Base-by-base conservation (phyloP, 2,888 invertebrate genomes). In the Acanthopleura granulata region DNA sequence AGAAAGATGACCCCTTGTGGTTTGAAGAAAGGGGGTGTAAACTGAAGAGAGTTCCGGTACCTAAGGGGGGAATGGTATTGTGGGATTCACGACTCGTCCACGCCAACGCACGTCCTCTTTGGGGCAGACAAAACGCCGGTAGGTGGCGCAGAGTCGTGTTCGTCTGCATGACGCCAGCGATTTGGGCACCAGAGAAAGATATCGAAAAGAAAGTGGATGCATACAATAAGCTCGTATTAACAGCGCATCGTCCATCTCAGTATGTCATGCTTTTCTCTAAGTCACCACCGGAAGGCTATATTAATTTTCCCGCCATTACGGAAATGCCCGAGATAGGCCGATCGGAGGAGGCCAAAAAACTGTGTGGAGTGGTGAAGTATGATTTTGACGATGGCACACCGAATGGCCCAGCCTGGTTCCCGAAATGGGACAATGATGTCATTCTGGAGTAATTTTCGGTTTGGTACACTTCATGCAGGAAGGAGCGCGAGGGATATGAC, bases 81-180 rank as follows among this genome's bases (percentile, higher is more conserved):
- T 88, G 88, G 88, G 87, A 88, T 70, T 87, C 88, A 0, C 77
- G 88, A 66, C 80, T 83, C 9, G 80, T 87, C 11, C 88, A 88
- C 73, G 87, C 86, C 11, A 87, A 87, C 70, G 84, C 85, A n/a
- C 77, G 82, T 14, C 86, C 87, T 12, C 30, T 78, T 11, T 62
- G 78, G 69, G 83, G 82, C 1, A 80, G 88, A 9, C 73, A 73
- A 49, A 51, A 78, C 25, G 27, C 72, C 6, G 76, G 74, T 49
- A 74, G 84, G 29, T 83, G 83, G 82, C 79, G 85, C 40, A 79
- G 74, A 71, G 80, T 81, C 27, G 78, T 81, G 6, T 80, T 83
- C 27, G 83, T 83, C 18, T 79, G 79, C 74, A 83, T 83, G 84
- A 78, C 77, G 0, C 84, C 85, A 4, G 82, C 84, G 0, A 69